Base-by-base conservation (phyloP, 2,797 vertebrate genomes). In the Gephyroberyx darwinii region DNA sequence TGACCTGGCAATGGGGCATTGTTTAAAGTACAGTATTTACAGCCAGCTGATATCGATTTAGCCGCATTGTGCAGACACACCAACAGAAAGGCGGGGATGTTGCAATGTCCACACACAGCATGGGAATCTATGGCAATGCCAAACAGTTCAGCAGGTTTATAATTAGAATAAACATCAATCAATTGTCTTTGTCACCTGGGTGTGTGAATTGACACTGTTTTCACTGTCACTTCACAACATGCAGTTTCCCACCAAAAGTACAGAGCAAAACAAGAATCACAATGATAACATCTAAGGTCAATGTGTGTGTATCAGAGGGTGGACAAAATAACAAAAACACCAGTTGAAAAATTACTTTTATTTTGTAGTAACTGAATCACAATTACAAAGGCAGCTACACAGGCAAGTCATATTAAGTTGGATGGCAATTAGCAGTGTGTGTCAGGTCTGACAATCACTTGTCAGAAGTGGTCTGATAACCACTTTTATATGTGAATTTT, bases 1-100 rank as follows among this genome's bases (percentile, higher is more conserved):
- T 8, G 47, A 54, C 3, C 5, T 56, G 64, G 78, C 71, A 77
- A 48, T 26, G 56, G 26, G 3, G 60, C 47, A 57, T 55, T 75
- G 75, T 83, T 82, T 65, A 20, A 74, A 72, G 59, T 54, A 8
- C 50, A 68, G 57, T 66, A 47, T 65, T 56, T 71, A 67, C 57
- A 77, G 67, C 17, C 31, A 16, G 54, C 56, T 31, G 59, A 69
- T 67, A 65, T 56, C 33, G 50, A 58, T 35, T 41, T 47, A 60
- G 59, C 48, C 53, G 68, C 76, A 78, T 31, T 45, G 65, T 66
- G 71, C 31, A 65, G 57, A 45, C 0, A 5, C 56, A 74, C n/a
- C 17, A 65, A 20, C 62, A 48, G 1, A 65, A 68, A 51, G 35
- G 20, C 26, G 14, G 17, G 48, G 71, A 1, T 60, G 62, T 72